Evolutionary conservation across 2,888 invertebrate genomes (phyloP).

Genomic region (Microplitis deprimator): DNA sequence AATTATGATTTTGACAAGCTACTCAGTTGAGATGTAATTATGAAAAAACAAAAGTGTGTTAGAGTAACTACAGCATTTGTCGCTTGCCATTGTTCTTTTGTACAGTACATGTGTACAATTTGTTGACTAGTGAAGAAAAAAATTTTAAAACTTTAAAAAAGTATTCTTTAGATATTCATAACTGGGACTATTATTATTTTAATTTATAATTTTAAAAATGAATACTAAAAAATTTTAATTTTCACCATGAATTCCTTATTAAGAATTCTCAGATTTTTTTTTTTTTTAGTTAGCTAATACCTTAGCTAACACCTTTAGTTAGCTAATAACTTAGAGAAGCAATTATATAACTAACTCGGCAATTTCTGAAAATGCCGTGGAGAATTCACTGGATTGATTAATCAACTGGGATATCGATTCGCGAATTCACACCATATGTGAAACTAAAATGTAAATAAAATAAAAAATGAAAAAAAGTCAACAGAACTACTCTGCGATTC

Average conservation of each 20-base stretch:
- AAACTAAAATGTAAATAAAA: background rate
- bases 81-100: background rate
- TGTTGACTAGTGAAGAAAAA: background rate
- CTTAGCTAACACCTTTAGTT: background rate
- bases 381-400: background rate
- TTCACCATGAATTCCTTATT: too few species aligned
- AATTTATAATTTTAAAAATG: too few species aligned
- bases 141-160: too few species aligned
- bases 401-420: background rate
- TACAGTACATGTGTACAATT: background rate
- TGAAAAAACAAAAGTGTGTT: background rate
- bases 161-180: too few species aligned
- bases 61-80: constrained; percentile 3
- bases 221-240: too few species aligned
- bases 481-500: background rate
- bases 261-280: background rate
- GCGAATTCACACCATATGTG: background rate
- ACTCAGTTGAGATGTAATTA: constrained; percentile 5
- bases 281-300: background rate
- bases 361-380: background rate
- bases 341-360: background rate
- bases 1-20: constrained; percentile 15
- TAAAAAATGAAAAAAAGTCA: background rate
- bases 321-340: background rate
- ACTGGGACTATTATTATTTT: too few species aligned